These are phyloP conservation scores for Drosophila ezoana DNA, from an alignment of 2,888 invertebrate genomes.

Conservation along the genomic window DNA sequence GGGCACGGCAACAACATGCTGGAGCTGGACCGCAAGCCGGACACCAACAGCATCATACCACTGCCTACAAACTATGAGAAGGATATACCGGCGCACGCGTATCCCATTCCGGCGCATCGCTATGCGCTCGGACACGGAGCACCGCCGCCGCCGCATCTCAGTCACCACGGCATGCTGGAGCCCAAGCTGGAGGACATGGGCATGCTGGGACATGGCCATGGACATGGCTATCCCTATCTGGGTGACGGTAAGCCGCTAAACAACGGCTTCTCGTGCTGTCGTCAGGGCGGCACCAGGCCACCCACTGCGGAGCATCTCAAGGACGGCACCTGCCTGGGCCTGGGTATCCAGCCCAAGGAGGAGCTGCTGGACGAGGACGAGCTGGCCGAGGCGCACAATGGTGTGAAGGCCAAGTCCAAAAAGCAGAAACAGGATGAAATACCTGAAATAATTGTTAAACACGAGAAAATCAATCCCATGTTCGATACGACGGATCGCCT, in stretches of 20 bases:
- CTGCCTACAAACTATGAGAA: slow-evolving; percentile 85
- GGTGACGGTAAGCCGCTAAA: slow-evolving; percentile 90
- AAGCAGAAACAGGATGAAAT: slow-evolving; percentile 81
- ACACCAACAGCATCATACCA: slow-evolving; percentile 83
- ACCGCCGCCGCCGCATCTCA: slow-evolving; percentile 72
- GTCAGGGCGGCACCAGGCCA: slow-evolving; percentile 90
- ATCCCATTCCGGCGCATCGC: slow-evolving; percentile 84
- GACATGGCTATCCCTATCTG: slow-evolving; percentile 86
- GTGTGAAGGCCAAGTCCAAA: slow-evolving; percentile 83
- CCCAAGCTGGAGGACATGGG: slow-evolving; percentile 81
- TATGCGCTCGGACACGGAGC: slow-evolving; percentile 74
- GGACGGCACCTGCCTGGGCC: slow-evolving; percentile 90
- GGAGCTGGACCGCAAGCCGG: slow-evolving; percentile 84
- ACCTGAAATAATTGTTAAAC: slow-evolving; percentile 83
- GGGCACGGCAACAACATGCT: slow-evolving; percentile 76
- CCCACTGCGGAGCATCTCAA: slow-evolving; percentile 90
- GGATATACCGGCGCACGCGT: slow-evolving; percentile 85
- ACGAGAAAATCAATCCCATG: slow-evolving; percentile 85
- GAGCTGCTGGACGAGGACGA: slow-evolving; percentile 88
- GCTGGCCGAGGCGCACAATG: slow-evolving; percentile 82
- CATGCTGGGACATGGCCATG: slow-evolving; percentile 72
- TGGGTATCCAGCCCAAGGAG: slow-evolving; percentile 90
- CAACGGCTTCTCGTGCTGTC: slow-evolving; percentile 90
- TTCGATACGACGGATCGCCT: slow-evolving; percentile 85
- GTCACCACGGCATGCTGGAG: slow-evolving; percentile 78